Evolutionary conservation across 2,113 vertebrate genomes (phyloP).

Genomic region (Rattus norvegicus): DNA sequence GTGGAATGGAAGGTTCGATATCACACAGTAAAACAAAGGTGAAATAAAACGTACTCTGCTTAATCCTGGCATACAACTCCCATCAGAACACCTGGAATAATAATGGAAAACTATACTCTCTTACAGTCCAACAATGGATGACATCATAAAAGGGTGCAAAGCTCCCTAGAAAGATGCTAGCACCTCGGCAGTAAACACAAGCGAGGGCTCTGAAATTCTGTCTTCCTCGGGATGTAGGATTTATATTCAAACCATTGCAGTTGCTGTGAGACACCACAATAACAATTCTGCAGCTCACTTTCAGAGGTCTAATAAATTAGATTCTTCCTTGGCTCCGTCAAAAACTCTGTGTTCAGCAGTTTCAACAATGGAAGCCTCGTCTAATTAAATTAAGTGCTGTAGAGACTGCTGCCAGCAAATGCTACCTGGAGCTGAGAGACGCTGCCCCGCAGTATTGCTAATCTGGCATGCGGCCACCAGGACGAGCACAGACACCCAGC

Average conservation of each 20-base stretch:
- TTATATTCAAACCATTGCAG: conserved; percentile 82
- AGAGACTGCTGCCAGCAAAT: conserved; percentile 80
- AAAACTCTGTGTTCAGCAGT: conserved; percentile 85
- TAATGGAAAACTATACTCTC: conserved; percentile 40
- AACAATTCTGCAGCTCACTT: conserved; percentile 74
- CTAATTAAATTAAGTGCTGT: conserved; percentile 89
- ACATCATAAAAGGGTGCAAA: conserved; percentile 39
- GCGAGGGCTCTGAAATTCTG: conserved; percentile 71
- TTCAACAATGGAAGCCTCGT: conserved; percentile 82
- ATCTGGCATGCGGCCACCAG: conserved; percentile 82
- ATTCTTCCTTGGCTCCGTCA: conserved; percentile 82
- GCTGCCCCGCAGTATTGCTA: conserved; percentile 81
- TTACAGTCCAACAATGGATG: conserved; percentile 61
- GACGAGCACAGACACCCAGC: conserved; percentile 62
- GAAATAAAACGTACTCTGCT: conserved; percentile 61
- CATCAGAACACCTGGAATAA: conserved; percentile 34
- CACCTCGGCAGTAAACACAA: conserved; percentile 67
- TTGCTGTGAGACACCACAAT: conserved; percentile 73
- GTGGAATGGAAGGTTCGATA: conserved; percentile 58
- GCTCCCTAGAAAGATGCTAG: conserved; percentile 44
- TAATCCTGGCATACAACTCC: conserved; percentile 28
- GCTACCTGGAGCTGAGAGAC: conserved; percentile 79
- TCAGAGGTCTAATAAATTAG: conserved; percentile 86
- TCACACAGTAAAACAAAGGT: conserved; percentile 62
- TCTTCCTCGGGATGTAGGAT: conserved; percentile 75